These are phyloP conservation scores for Xanthorhoe spadicearia DNA, from an alignment of 2,888 invertebrate species.

Conservation along the genomic window DNA sequence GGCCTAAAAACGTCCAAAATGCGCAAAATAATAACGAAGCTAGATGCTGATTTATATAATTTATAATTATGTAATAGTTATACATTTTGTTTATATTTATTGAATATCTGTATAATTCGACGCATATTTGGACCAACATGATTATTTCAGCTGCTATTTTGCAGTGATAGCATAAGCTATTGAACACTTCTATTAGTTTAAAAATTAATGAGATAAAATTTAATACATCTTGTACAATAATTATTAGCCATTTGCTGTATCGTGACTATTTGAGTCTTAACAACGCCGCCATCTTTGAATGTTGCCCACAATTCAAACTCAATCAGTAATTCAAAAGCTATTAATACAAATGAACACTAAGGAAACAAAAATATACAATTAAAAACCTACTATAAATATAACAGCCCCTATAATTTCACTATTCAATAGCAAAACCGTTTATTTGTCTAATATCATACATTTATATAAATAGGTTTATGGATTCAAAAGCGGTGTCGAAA, in stretches of 20 bases:
- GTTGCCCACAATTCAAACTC: conserved; percentile 4
- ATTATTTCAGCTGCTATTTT: conserved; percentile 37
- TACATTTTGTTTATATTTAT: conserved; percentile 31
- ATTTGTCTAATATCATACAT: conserved; percentile 68
- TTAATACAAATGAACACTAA: conserved; percentile 51
- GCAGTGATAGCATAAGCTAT: conserved; percentile 25
- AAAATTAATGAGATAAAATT: conserved; percentile 11
- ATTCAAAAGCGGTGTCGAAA: conserved; percentile 77
- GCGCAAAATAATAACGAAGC: conserved; percentile 52
- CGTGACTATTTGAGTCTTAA: conserved; percentile 6
- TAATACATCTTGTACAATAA: conserved; percentile 10
- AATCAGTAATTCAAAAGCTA: conserved; percentile 17
- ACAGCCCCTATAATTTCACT: conserved; percentile 81
- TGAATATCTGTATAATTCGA: conserved; percentile 38
- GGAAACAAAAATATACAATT: conserved; percentile 80
- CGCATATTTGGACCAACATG: conserved; percentile 40
- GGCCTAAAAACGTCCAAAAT: conserved; percentile 66
- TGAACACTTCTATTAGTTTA: conserved; percentile 28
- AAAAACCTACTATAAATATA: conserved; percentile 76
- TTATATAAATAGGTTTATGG: conserved; percentile 67
- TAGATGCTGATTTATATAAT: conserved; percentile 44
- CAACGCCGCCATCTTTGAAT: not conserved
- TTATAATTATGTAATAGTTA: conserved; percentile 31
- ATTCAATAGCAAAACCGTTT: conserved; percentile 79
- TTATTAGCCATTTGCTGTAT: not conserved